These are phyloP conservation scores for Sylvicola cinctus DNA, from an alignment of 2,888 invertebrate species.

Conservation along the genomic window DNA sequence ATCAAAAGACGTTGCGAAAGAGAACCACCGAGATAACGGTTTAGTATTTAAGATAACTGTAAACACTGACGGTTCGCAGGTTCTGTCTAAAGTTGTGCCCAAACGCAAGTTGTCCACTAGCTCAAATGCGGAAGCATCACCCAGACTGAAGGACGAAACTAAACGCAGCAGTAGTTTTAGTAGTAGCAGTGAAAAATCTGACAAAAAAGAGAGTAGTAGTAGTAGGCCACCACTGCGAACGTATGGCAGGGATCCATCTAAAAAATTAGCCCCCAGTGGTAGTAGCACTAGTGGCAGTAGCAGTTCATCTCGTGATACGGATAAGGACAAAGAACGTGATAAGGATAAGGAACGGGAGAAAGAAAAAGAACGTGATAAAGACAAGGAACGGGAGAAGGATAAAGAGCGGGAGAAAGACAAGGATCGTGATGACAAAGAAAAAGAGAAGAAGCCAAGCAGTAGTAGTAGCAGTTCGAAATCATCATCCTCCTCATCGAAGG, in stretches of 20 bases:
- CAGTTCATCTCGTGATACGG: constrained; percentile 22
- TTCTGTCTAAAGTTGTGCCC: constrained; percentile 25
- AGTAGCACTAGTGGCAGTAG: constrained; percentile 17
- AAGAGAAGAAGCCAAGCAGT: constrained; percentile 9
- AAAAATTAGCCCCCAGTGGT: constrained; percentile 11
- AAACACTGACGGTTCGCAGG: constrained; percentile 53
- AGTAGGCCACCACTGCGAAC: too few species aligned
- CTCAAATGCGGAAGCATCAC: constrained; percentile 5
- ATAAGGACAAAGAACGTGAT: constrained; percentile 18
- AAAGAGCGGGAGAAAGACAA: constrained; percentile 31
- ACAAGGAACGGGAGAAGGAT: constrained; percentile 26
- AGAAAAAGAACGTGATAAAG: constrained; percentile 18
- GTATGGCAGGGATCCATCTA: constrained; percentile 6
- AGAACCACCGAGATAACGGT: constrained; percentile 17
- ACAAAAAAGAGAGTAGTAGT: constrained; percentile 2
- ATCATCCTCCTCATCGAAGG: too few species aligned
- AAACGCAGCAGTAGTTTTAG: not conserved
- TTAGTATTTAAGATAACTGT: constrained; percentile 40
- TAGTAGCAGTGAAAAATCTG: not conserved
- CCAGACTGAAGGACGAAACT: constrained; percentile 2
- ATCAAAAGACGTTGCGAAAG: constrained; percentile 1
- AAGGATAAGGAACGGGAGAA: constrained; percentile 15
- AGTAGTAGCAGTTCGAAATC: constrained; percentile 2
- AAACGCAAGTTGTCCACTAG: constrained; percentile 5
- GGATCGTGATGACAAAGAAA: constrained; percentile 15